Conservation (phyloP, 2,888 invertebrate species). For the Ryuthela nishihirai region DNA sequence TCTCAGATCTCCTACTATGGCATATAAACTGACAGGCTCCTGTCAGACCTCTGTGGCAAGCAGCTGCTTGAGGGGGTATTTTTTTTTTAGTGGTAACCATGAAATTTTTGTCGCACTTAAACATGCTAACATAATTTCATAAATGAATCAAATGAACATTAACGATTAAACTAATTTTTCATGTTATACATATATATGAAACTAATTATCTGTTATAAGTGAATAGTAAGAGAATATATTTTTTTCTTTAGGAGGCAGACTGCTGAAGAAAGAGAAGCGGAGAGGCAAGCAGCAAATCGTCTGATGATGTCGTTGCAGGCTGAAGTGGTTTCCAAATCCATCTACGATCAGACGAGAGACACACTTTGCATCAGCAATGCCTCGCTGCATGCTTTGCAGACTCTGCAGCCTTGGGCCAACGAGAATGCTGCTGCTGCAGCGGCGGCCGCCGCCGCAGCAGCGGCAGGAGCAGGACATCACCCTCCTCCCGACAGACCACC, state of each 20-base stretch:
- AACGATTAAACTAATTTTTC: too few species aligned
- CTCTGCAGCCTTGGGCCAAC: constrained; percentile 72
- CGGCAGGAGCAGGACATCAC: too few species aligned
- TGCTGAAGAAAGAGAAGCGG: constrained; percentile 95
- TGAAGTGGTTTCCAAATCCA: constrained; percentile 67
- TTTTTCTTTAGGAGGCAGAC: constrained; percentile 76
- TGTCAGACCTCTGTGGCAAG: too few species aligned
- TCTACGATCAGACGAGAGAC: constrained; percentile 48
- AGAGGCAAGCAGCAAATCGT: constrained; percentile 95
- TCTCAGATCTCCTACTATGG: too few species aligned
- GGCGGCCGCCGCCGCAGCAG: background rate
- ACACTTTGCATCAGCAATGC: constrained; percentile 51
- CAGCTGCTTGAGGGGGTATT: too few species aligned
- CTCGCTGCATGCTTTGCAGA: constrained; percentile 72
- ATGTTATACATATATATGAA: too few species aligned
- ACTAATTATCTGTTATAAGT: constrained; percentile 1
- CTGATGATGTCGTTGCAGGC: constrained; percentile 94
- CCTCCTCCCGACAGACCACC: constrained; percentile 6
- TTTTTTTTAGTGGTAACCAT: too few species aligned
- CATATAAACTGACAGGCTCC: too few species aligned
- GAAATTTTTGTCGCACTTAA: too few species aligned
- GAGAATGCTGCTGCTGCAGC: constrained; percentile 21
- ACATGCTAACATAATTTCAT: too few species aligned
- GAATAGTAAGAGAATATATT: background rate
- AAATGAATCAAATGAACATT: too few species aligned